Evolutionary conservation across 2,797 vertebrate genomes (phyloP), one percentile per base, ranked within the genome.

Genomic region (Numenius phaeopus): DNA sequence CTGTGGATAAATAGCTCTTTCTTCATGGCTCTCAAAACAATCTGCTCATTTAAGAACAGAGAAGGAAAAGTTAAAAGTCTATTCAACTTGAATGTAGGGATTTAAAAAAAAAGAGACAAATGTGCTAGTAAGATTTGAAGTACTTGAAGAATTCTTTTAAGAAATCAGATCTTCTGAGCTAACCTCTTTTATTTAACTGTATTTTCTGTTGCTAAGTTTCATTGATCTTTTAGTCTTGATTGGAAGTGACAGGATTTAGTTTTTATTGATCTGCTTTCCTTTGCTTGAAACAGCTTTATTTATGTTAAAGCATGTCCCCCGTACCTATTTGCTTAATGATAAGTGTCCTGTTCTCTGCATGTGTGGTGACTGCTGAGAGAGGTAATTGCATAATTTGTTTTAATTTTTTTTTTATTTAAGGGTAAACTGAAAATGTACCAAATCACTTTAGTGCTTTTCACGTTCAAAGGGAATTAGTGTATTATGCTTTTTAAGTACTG

Each of bases 271-370:
- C 94, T 47, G 22, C 89, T 96, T 95, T 59, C 82, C 78, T 96
- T 96, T 97, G 88, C 76, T 86, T 89, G 83, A 96, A 96, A 95
- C 84, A 95, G 77, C 95, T 97, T 96, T 94, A 95, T 97, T 98
- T 97, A 92, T 97, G 76, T 85, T 93, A 96, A 91, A 94, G 66
- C 87, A 84, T 88, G 64, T 61, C 77, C 79, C 57, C 42, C 34
- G 7, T 42, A 20, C 86, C 87, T 65, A 7, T 87, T 91, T 93
- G 58, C 72, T 84, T 96, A 91, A 47, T 78, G 30, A 22, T 83
- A 78, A 96, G 14, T 77, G 65, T 89, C 70, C 75, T 83, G 39
- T 91, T 86, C 89, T 85, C 77, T 79, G 66, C 70, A 30, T 59
- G 54, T 90, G 15, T 47, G 12, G 26, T 77, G 58, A 58, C 58